A percentile compares a stretch with the other conserved stretches of the same genome.
Evolutionary conservation across 2,888 invertebrate genomes (phyloP).

Genomic region (Listrodromus nycthemerus): DNA sequence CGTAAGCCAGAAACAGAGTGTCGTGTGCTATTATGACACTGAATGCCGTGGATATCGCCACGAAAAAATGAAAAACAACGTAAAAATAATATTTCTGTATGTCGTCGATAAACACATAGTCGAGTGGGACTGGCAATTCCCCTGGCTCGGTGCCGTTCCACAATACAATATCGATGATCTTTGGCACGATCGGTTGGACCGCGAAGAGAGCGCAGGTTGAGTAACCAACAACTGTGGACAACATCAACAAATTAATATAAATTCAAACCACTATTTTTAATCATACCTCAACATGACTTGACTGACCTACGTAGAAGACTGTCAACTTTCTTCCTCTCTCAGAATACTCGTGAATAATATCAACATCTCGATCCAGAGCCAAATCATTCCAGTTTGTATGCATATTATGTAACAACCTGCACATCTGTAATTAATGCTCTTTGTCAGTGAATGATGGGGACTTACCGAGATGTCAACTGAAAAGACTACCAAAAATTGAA

Average conservation of each 20-base stretch:
- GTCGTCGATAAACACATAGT: constrained; percentile 35
- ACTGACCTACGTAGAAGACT: constrained; percentile 40
- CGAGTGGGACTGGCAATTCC: constrained; percentile 51
- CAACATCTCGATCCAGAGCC: constrained; percentile 39
- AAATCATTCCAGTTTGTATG: constrained; percentile 8
- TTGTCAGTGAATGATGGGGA: background rate
- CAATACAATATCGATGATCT: constrained; percentile 45
- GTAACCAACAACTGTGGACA: constrained; percentile 28
- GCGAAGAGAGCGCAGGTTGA: constrained; percentile 26
- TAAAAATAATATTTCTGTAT: constrained; percentile 55
- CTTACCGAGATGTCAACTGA: background rate
- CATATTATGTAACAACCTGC: constrained; percentile 16
- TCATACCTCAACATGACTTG: background rate
- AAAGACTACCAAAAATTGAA: too few relatives aligned
- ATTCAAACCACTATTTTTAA: background rate
- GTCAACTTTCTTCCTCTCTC: constrained; percentile 34
- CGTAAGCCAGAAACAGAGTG: background rate
- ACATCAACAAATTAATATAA: background rate
- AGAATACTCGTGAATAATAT: constrained; percentile 46
- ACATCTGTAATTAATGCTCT: background rate
- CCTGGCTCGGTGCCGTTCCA: constrained; percentile 45
- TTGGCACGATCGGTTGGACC: constrained; percentile 43
- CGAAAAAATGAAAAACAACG: constrained; percentile 23
- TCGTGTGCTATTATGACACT: background rate
- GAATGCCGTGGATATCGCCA: background rate